These are phyloP conservation scores for Brachyhypopomus gauderio DNA, from an alignment of 2,113 vertebrate genomes.

Conservation along the genomic window DNA sequence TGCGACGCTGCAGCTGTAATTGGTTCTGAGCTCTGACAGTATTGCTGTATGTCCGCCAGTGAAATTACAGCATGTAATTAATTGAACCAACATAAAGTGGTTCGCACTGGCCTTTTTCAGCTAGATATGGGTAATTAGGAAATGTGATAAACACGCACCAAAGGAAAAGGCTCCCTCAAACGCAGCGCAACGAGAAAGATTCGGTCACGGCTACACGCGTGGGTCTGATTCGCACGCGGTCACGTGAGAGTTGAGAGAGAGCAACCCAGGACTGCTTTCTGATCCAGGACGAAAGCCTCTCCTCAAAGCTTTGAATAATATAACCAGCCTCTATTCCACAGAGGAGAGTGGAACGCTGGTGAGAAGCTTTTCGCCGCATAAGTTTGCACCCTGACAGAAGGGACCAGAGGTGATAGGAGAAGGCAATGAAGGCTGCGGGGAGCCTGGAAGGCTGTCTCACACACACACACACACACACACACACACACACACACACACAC, in stretches of 20 bases:
- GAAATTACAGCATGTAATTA: slow-evolving; percentile 56
- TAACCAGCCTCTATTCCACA: neutral
- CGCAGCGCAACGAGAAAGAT: neutral
- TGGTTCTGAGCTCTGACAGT: slow-evolving; percentile 45
- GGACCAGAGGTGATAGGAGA: slow-evolving; percentile 30
- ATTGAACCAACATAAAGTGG: slow-evolving; percentile 51
- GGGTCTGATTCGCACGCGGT: neutral
- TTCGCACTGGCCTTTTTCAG: slow-evolving; percentile 43
- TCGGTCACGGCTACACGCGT: neutral
- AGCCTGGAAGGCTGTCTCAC: neutral
- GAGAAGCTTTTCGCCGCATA: neutral
- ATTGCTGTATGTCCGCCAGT: slow-evolving; percentile 50
- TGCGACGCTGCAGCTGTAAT: slow-evolving; percentile 48
- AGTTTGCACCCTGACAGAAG: slow-evolving; percentile 27
- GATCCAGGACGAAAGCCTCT: neutral
- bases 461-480: no score
- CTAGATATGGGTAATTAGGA: slow-evolving; percentile 44
- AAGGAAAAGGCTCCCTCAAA: slow-evolving; percentile 12
- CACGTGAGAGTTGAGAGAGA: neutral
- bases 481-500: neutral
- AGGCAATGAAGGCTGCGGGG: slow-evolving; percentile 12
- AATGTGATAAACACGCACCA: slow-evolving; percentile 46
- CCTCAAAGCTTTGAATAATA: neutral
- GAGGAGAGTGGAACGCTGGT: neutral
- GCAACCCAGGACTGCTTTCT: neutral